Evolutionary conservation across 2,888 invertebrate species (phyloP).

Genomic region (Cataglyphis albicans): DNA sequence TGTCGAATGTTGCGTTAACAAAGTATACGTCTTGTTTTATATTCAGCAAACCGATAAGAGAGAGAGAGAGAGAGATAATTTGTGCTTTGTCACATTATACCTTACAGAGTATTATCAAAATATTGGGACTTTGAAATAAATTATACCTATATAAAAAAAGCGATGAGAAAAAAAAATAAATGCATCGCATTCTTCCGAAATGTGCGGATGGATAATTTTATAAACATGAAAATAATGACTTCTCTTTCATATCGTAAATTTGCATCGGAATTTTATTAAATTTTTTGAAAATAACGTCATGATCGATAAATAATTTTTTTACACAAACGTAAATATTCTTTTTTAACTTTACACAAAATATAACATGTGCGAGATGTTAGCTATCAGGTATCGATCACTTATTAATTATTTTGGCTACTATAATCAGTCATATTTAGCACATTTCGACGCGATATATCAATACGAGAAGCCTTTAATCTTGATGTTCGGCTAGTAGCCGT

Average conservation of each 20-base stretch:
- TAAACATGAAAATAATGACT: background rate
- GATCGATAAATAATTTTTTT: background rate
- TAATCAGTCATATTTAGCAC: background rate
- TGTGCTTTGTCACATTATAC: slow-evolving; percentile 6
- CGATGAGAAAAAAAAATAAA: background rate
- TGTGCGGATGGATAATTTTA: background rate
- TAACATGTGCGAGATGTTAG: background rate
- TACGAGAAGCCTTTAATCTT: slow-evolving; percentile 5
- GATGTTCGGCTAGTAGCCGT: slow-evolving; percentile 10
- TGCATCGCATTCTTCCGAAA: background rate
- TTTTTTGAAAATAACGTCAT: background rate
- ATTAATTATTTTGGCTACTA: slow-evolving; percentile 2
- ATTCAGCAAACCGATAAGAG: background rate
- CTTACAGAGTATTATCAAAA: background rate
- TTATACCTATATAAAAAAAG: background rate
- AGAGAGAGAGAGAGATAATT: background rate
- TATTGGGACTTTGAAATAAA: background rate
- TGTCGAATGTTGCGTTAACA: slow-evolving; percentile 14
- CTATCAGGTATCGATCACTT: background rate
- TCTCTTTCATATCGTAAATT: background rate
- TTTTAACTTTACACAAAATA: slow-evolving; percentile 4
- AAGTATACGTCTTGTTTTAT: slow-evolving; percentile 28
- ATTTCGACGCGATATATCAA: background rate
- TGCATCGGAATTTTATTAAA: slow-evolving; percentile 4
- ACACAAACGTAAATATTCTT: background rate